Percentiles rank a stretch among this genome's conserved stretches.
These are phyloP conservation scores for Halichondria panicea DNA, from an alignment of 37 sponge, comb jelly and placozoan genomes.

Conservation along the genomic window DNA sequence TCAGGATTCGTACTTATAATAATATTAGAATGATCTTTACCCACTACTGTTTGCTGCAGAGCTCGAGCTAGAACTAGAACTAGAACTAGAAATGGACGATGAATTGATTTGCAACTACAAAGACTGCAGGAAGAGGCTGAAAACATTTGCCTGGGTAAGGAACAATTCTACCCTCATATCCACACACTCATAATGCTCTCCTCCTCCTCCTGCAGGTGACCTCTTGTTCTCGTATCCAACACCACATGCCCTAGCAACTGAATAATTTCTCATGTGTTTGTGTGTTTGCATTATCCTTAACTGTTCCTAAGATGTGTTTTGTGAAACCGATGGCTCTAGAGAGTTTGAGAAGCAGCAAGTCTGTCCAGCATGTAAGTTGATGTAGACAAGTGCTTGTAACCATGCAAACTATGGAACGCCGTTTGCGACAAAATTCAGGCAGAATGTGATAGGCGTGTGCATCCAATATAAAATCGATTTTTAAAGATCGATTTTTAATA, in stretches of 20 bases:
- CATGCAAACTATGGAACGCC: too few species aligned
- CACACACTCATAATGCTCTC: not conserved
- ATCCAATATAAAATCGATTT: too few species aligned
- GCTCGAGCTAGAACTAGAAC: not conserved
- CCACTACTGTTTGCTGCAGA: not conserved
- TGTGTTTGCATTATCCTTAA: not conserved
- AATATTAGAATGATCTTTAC: not conserved
- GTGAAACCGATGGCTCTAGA: conserved; percentile 89
- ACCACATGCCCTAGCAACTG: not conserved
- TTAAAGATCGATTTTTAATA: too few species aligned
- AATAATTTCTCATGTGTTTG: not conserved
- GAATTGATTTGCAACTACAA: conserved; percentile 86
- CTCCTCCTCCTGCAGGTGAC: conserved; percentile 47
- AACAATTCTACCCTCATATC: not conserved
- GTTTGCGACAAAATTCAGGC: too few species aligned
- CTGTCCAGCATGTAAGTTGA: conserved; percentile 90
- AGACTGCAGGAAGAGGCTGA: conserved; percentile 85
- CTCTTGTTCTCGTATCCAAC: conserved; percentile 86
- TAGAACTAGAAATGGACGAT: conserved; percentile 56
- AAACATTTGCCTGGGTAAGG: conserved; percentile 78
- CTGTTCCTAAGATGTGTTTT: conserved; percentile 75
- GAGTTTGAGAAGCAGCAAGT: conserved; percentile 68
- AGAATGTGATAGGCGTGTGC: too few species aligned
- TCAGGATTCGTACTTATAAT: too few species aligned
- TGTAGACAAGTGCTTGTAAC: not conserved